These are phyloP conservation scores for Copsychus sechellarum DNA, from an alignment of 2,113 vertebrate species.

Conservation along the genomic window DNA sequence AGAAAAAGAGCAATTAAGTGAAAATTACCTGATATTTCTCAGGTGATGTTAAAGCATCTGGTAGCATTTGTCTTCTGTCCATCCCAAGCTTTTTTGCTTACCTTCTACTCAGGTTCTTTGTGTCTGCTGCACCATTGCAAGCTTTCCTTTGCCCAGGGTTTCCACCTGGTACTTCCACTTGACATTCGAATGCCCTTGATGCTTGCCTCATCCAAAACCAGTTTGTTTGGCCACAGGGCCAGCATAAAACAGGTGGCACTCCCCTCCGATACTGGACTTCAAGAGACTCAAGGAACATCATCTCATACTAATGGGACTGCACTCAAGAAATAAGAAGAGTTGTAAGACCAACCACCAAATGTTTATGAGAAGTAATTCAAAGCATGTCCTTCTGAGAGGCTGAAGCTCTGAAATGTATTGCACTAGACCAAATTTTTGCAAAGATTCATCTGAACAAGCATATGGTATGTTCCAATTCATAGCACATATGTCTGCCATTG, in stretches of 20 bases:
- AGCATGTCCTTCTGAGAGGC: constrained; percentile 19
- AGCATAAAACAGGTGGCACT: constrained; percentile 21
- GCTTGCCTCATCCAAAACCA: background rate
- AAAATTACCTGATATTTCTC: background rate
- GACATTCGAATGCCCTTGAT: background rate
- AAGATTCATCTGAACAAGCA: background rate
- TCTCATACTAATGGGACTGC: background rate
- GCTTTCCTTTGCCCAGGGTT: background rate
- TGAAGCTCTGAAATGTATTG: background rate
- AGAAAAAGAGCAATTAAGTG: background rate
- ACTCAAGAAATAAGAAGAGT: constrained; percentile 46
- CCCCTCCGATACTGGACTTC: background rate
- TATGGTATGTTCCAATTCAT: background rate
- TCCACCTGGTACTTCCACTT: constrained; percentile 8
- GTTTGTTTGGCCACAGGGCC: background rate
- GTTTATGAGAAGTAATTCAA: background rate
- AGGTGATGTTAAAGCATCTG: background rate
- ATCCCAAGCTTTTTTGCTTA: background rate
- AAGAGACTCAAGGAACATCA: background rate
- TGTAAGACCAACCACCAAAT: constrained; percentile 21
- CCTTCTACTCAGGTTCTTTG: background rate
- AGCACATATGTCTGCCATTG: background rate
- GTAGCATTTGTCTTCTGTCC: background rate
- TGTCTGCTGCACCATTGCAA: accelerated
- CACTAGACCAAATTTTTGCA: background rate